Conservation (phyloP, 1,140 invertebrate genomes). For the Lethocerus indicus region DNA sequence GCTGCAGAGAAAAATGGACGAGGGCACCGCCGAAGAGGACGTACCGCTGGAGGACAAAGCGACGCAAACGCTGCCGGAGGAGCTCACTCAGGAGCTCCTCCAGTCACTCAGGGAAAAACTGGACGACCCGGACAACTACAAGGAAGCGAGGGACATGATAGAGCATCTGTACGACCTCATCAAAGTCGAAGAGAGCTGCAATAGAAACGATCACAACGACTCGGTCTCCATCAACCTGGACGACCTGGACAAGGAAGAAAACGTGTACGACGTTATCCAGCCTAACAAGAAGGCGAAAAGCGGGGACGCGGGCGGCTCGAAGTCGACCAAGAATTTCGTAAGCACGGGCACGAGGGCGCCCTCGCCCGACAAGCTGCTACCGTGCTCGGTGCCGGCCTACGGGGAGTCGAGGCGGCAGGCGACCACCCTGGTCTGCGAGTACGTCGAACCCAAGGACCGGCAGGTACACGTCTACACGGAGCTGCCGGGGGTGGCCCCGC, state of each 20-base stretch:
- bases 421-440: conserved; percentile 27
- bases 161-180: conserved; percentile 61
- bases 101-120: conserved; percentile 45
- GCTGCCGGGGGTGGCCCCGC: conserved; percentile 22
- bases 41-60: conserved; percentile 36
- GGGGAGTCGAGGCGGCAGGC: background rate
- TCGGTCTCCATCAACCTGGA: conserved; percentile 13
- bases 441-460: conserved; percentile 31
- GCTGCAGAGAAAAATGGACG: conserved; percentile 24
- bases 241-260: conserved; percentile 28
- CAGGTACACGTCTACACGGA: conserved; percentile 31
- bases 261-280: conserved; percentile 42
- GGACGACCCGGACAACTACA: conserved; percentile 51
- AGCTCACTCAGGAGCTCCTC: conserved; percentile 52
- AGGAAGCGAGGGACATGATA: conserved; percentile 56
- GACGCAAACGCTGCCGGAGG: conserved; percentile 52
- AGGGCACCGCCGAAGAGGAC: conserved; percentile 18
- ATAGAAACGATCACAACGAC: conserved; percentile 32
- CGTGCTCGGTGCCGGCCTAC: conserved; percentile 18
- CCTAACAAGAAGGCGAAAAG: conserved; percentile 28
- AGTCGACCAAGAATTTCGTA: conserved; percentile 19
- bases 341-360: conserved; percentile 40
- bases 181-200: conserved; percentile 51
- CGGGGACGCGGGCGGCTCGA: conserved; percentile 16
- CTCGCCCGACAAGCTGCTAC: conserved; percentile 38